Evolutionary conservation across 1,140 invertebrate genomes (phyloP).

Genomic region (Zaprionus capensis): DNA sequence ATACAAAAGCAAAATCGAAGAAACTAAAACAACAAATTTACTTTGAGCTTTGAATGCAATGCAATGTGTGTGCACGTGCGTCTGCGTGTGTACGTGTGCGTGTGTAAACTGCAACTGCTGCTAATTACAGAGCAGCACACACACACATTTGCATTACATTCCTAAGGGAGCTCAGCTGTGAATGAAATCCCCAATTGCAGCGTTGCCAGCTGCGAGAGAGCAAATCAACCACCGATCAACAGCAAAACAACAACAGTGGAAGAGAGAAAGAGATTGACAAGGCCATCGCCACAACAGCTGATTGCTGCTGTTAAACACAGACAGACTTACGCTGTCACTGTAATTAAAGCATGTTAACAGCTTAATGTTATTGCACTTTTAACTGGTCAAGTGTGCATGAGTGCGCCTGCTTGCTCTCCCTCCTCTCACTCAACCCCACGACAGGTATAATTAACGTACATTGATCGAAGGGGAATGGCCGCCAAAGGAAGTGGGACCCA

Average conservation of each 20-base stretch:
- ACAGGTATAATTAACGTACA: slow-evolving; percentile 27
- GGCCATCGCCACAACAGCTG: slow-evolving; percentile 37
- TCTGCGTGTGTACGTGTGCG: neutral
- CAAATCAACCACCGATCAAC: slow-evolving; percentile 13
- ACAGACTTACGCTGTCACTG: neutral
- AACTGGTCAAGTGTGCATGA: slow-evolving; percentile 16
- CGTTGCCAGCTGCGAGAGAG: slow-evolving; percentile 28
- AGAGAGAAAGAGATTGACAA: slow-evolving; percentile 20
- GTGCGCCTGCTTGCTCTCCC: neutral
- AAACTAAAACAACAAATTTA: neutral
- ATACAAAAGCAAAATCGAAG: slow-evolving; percentile 1
- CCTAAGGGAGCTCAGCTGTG: slow-evolving; percentile 19
- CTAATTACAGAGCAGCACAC: slow-evolving; percentile 4
- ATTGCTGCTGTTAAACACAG: slow-evolving; percentile 8
- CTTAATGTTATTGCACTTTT: slow-evolving; percentile 41
- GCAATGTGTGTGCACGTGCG: neutral
- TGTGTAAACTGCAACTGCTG: neutral
- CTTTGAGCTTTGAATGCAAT: slow-evolving; percentile 10
- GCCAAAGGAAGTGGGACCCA: slow-evolving; percentile 38
- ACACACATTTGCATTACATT: neutral
- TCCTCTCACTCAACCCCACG: neutral
- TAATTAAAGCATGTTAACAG: neutral
- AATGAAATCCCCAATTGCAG: slow-evolving; percentile 19
- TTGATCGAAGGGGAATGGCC: slow-evolving; percentile 39
- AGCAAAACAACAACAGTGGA: neutral